Conservation (phyloP, 2,888 invertebrate genomes). For the Microplitis manilae region DNA sequence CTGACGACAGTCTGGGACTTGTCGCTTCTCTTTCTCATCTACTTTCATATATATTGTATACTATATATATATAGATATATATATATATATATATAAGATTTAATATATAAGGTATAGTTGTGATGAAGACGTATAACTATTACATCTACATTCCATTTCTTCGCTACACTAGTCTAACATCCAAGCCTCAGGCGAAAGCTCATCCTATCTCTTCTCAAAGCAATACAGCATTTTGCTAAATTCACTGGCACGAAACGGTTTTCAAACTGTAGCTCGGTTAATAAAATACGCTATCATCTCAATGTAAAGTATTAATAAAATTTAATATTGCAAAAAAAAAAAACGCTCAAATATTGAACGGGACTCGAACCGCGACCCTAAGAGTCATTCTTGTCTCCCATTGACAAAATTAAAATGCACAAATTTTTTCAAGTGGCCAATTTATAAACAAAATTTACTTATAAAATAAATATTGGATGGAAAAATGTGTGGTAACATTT, state of each 20-base stretch:
- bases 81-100: not conserved
- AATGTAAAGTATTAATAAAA: not conserved
- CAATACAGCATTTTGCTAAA: not conserved
- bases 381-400: too few species aligned
- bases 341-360: not conserved
- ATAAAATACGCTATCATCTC: not conserved
- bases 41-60: not conserved
- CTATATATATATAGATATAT: not conserved
- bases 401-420: too few species aligned
- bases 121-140: not conserved
- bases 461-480: too few species aligned
- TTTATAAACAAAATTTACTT: too few species aligned
- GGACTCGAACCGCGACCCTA: not conserved
- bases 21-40: not conserved
- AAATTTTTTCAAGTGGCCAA: too few species aligned
- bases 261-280: not conserved
- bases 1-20: not conserved
- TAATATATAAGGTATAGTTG: not conserved
- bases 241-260: not conserved
- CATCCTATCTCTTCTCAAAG: not conserved
- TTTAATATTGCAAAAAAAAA: not conserved
- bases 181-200: not conserved
- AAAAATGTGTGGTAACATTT: not conserved
- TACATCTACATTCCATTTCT: not conserved
- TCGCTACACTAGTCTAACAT: not conserved